Conservation (phyloP, 2,888 invertebrate species). For the Plusia festucae region DNA sequence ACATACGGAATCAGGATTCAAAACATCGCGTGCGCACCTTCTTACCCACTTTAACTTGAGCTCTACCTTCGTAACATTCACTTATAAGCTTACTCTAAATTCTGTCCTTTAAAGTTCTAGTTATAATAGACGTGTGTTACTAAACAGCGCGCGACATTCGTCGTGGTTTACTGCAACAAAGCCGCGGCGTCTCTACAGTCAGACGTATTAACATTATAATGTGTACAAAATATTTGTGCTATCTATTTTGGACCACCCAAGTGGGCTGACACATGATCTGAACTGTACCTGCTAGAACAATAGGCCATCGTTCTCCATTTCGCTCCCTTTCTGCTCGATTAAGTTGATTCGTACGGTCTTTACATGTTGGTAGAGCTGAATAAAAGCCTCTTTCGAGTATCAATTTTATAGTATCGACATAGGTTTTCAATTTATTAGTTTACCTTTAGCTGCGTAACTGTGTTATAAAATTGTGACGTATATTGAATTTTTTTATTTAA, state of each 20-base stretch:
- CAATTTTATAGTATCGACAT: no score
- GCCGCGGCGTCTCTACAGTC: conserved; percentile 73
- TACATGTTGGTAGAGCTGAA: conserved; percentile 5
- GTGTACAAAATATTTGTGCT: conserved; percentile 85
- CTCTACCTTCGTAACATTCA: conserved; percentile 35
- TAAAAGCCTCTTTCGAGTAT: background rate
- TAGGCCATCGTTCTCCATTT: conserved; percentile 73
- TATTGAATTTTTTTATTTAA: no score
- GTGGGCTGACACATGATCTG: conserved; percentile 80
- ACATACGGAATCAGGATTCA: conserved; percentile 77
- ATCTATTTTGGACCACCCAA: conserved; percentile 86
- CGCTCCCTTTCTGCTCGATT: conserved; percentile 62
- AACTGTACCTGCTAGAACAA: conserved; percentile 85
- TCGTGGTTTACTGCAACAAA: conserved; percentile 80
- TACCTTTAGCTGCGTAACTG: no score
- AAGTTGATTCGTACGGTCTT: conserved; percentile 53
- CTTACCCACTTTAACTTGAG: conserved; percentile 64
- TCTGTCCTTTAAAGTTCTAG: conserved; percentile 47
- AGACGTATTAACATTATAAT: conserved; percentile 86
- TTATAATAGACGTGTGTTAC: conserved; percentile 56
- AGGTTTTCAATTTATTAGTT: no score
- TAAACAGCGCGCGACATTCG: conserved; percentile 75
- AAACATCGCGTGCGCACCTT: conserved; percentile 70
- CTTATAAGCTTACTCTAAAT: conserved; percentile 6
- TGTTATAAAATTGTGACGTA: no score